These are phyloP conservation scores for Paramormyrops kingsleyae DNA, from an alignment of 2,113 vertebrate species.

Conservation along the genomic window DNA sequence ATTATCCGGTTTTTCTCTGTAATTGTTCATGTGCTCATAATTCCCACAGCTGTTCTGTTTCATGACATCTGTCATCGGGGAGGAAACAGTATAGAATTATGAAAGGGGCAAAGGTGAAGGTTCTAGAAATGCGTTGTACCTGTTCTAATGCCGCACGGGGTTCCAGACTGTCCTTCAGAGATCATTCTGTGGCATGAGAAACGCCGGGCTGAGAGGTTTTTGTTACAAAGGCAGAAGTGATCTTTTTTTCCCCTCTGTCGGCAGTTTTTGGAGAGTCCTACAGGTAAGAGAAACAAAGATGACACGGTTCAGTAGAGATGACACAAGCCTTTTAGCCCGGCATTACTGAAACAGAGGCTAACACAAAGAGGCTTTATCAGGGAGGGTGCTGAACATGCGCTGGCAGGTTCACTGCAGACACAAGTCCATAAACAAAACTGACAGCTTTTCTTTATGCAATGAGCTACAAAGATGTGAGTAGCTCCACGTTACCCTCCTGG, in stretches of 20 bases:
- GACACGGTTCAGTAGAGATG: not conserved
- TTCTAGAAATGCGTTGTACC: not conserved
- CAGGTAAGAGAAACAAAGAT: constrained; percentile 7
- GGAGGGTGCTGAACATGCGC: not conserved
- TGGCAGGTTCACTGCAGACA: not conserved
- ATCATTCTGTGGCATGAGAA: not conserved
- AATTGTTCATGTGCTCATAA: not conserved
- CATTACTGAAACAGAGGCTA: not conserved
- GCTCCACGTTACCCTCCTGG: not conserved
- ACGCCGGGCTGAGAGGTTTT: not conserved
- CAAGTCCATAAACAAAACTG: not conserved
- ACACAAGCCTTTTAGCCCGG: not conserved
- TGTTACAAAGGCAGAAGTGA: constrained; percentile 14
- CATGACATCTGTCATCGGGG: not conserved
- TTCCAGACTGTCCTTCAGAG: not conserved
- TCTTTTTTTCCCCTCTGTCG: not conserved
- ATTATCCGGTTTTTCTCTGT: not conserved
- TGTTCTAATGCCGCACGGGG: not conserved
- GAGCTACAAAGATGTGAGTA: not conserved
- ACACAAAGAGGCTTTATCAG: constrained; percentile 10
- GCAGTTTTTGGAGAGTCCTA: not conserved
- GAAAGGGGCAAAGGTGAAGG: not conserved
- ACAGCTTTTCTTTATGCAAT: not conserved
- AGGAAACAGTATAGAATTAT: constrained; percentile 9
- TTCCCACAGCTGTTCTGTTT: not conserved